Percentiles rank a stretch among this genome's conserved stretches.
Conservation (phyloP, 2,797 vertebrate species). For the Poeciliopsis infans region DNA sequence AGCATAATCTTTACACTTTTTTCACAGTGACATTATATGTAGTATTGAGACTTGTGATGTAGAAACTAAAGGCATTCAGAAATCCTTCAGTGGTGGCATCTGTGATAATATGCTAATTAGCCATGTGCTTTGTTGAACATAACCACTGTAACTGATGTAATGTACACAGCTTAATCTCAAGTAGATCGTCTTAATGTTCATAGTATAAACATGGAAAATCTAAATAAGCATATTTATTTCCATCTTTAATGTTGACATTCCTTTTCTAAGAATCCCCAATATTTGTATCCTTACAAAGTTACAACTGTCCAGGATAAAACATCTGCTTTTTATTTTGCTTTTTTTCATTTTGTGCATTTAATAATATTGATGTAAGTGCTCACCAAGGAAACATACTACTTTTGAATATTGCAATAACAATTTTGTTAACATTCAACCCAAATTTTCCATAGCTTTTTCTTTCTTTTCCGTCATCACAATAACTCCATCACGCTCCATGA, state of each 20-base stretch:
- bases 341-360: not conserved
- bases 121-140: constrained; percentile 4
- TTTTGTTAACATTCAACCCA: not conserved
- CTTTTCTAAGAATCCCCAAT: constrained; percentile 1
- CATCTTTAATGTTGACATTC: not conserved
- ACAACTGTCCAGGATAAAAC: not conserved
- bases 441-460: not conserved
- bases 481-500: not conserved
- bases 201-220: not conserved
- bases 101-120: constrained; percentile 1
- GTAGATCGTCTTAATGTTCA: not conserved
- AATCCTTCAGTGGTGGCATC: not conserved
- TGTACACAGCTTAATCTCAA: not conserved
- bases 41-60: not conserved
- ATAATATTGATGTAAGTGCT: not conserved
- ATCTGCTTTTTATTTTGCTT: not conserved
- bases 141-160: not conserved
- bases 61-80: not conserved
- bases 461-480: not conserved
- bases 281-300: not conserved
- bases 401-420: not conserved
- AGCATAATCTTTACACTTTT: not conserved
- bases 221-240: not conserved
- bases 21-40: not conserved
- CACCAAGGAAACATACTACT: not conserved